A percentile compares a stretch with the other conserved stretches of the same genome.
Conservation (phyloP, 2,888 invertebrate species). For the Noctua comes region DNA sequence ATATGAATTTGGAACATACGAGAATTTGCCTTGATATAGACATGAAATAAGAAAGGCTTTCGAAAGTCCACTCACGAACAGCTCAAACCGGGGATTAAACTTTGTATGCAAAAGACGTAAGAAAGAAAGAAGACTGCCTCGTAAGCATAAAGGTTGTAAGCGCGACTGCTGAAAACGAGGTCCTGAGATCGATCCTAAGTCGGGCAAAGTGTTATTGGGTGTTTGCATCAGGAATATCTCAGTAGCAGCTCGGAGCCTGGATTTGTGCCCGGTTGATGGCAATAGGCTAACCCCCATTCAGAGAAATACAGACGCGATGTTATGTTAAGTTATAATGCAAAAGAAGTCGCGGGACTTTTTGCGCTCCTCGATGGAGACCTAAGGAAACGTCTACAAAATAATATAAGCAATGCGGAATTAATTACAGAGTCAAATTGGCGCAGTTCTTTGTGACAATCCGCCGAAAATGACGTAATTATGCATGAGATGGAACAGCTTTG, state of each 20-base stretch:
- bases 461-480: conserved; percentile 62
- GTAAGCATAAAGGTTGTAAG: no score
- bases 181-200: not conserved
- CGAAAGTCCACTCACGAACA: conserved; percentile 33
- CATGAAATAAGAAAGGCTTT: conserved; percentile 44
- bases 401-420: conserved; percentile 62
- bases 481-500: conserved; percentile 39
- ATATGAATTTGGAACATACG: conserved; percentile 38
- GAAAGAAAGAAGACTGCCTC: not conserved
- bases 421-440: conserved; percentile 53
- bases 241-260: not conserved
- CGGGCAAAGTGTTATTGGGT: not conserved
- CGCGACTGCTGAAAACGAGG: not conserved
- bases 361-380: not conserved
- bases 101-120: conserved; percentile 32
- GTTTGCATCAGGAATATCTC: not conserved
- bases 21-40: conserved; percentile 31
- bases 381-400: conserved; percentile 17
- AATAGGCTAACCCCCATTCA: not conserved
- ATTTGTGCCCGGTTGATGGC: not conserved
- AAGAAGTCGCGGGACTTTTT: not conserved
- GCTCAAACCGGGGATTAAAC: conserved; percentile 25
- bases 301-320: not conserved
- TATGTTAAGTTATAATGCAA: not conserved
- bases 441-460: conserved; percentile 59